These are phyloP conservation scores for Rhynchopsitta pachyrhyncha DNA, from an alignment of 2,113 vertebrate genomes.

Conservation along the genomic window DNA sequence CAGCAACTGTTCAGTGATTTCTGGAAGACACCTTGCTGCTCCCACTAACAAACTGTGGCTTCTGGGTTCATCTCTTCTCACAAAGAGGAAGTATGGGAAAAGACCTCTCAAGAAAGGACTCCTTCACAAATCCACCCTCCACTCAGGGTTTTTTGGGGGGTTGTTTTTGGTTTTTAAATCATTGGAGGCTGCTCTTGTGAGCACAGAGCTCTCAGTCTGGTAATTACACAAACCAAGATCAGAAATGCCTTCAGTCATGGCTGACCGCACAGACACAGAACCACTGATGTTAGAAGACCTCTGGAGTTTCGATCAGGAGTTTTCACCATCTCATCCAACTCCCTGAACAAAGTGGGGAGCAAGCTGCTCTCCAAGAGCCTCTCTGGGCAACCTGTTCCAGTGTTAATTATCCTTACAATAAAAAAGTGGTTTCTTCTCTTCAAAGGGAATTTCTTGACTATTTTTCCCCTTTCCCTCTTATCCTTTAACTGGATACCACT, in stretches of 20 bases:
- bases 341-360: not conserved
- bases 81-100: not conserved
- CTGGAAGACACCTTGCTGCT: not conserved
- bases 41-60: not conserved
- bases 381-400: not conserved
- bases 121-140: not conserved
- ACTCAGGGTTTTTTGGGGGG: accelerated
- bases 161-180: not conserved
- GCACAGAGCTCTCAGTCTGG: not conserved
- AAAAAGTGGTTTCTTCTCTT: not conserved
- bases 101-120: not conserved
- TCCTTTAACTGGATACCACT: not conserved
- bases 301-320: not conserved
- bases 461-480: not conserved
- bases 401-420: not conserved
- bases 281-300: not conserved
- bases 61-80: not conserved
- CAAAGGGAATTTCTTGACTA: not conserved
- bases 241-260: not conserved
- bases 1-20: not conserved
- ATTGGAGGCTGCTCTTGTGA: not conserved
- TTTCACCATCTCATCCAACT: not conserved
- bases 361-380: not conserved
- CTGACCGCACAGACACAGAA: not conserved
- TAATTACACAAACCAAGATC: not conserved